Conservation (phyloP, 2,797 vertebrate genomes). For the Microcaecilia unicolor region DNA sequence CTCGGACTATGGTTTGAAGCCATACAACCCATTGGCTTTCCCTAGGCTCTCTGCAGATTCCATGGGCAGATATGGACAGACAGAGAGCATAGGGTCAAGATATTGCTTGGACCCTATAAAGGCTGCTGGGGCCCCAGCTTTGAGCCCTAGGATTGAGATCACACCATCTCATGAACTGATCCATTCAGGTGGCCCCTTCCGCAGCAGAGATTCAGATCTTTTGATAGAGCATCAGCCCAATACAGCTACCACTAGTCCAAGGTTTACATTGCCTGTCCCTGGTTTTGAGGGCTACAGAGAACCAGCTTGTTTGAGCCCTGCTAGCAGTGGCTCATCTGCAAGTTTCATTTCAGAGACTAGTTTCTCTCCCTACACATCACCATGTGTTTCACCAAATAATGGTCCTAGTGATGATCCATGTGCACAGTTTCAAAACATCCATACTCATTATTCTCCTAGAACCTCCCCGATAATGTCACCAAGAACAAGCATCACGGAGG, state of each 20-base stretch:
- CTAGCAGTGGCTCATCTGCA: slow-evolving; percentile 96
- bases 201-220: slow-evolving; percentile 72
- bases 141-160: slow-evolving; percentile 95
- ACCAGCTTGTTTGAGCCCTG: slow-evolving; percentile 93
- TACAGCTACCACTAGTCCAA: slow-evolving; percentile 69
- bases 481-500: slow-evolving; percentile 75
- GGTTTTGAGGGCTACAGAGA: slow-evolving; percentile 89
- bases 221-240: slow-evolving; percentile 57
- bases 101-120: slow-evolving; percentile 68
- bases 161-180: slow-evolving; percentile 93
- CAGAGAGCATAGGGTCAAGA: slow-evolving; percentile 71
- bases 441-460: slow-evolving; percentile 89
- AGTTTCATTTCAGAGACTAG: slow-evolving; percentile 95
- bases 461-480: slow-evolving; percentile 94
- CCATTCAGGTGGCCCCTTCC: slow-evolving; percentile 63
- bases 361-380: slow-evolving; percentile 92
- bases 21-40: slow-evolving; percentile 66
- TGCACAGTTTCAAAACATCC: slow-evolving; percentile 90
- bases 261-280: slow-evolving; percentile 87
- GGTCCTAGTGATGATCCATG: slow-evolving; percentile 85
- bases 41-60: slow-evolving; percentile 57
- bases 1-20: slow-evolving; percentile 76
- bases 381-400: slow-evolving; percentile 92
- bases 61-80: slow-evolving; percentile 70
- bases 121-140: slow-evolving; percentile 63